Percentiles rank a stretch among this genome's conserved stretches.
These are phyloP conservation scores for Ormyrus thymus DNA, from an alignment of 2,888 invertebrate genomes.

Conservation along the genomic window DNA sequence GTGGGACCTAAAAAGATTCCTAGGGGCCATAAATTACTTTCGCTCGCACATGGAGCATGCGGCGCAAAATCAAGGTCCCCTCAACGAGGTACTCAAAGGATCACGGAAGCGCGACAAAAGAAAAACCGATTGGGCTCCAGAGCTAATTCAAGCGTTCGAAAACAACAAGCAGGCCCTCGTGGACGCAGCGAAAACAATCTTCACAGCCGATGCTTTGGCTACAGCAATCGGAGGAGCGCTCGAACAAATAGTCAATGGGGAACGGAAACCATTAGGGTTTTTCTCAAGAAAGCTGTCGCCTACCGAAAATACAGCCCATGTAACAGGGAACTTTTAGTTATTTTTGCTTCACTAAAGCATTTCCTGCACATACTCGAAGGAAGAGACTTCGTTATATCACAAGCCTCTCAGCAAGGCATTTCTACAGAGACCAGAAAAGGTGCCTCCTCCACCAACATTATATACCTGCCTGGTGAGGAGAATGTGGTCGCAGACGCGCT, in stretches of 20 bases:
- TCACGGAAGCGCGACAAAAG: constrained; percentile 52
- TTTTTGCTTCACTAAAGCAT: not conserved
- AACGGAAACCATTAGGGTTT: not conserved
- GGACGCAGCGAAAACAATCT: not conserved
- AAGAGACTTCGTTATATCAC: not conserved
- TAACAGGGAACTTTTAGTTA: not conserved
- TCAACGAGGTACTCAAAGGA: constrained; percentile 18
- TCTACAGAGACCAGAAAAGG: not conserved
- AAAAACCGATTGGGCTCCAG: constrained; percentile 50
- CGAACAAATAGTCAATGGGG: not conserved
- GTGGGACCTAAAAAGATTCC: constrained; percentile 41
- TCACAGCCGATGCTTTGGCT: not conserved
- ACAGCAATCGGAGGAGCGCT: not conserved
- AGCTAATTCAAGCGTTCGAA: constrained; percentile 47
- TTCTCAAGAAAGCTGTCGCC: not conserved
- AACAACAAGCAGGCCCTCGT: constrained; percentile 39
- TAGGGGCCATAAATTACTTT: constrained; percentile 45
- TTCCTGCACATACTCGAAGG: not conserved
- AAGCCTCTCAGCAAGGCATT: not conserved
- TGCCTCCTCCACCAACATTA: not conserved
- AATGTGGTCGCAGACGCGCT: too few species aligned
- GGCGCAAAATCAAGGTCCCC: constrained; percentile 42
- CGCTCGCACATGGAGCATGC: constrained; percentile 32
- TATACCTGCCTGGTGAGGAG: too few species aligned
- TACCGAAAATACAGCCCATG: not conserved